Evolutionary conservation across 2,113 vertebrate genomes (phyloP), one percentile per base, ranked within the genome.

Genomic region (Mixornis gularis): DNA sequence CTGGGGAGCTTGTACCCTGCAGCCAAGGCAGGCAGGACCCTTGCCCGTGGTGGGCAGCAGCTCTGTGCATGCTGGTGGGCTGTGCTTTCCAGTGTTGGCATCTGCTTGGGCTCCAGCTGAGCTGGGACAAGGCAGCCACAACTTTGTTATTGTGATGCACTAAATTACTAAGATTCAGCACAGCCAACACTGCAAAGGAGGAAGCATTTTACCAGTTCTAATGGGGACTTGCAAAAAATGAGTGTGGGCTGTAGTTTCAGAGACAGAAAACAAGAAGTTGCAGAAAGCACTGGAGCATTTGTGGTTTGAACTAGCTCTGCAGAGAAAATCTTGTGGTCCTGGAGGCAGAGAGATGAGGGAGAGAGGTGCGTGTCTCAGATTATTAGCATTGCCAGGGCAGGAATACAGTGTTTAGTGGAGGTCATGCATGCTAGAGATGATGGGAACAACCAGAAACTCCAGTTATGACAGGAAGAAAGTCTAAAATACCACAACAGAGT

Each of bases 391-490:
- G 1, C 29, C 74, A 44, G 27, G 30, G 53, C 21, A 74, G 65
- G 40, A 89, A 55, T 38, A 38, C 17, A 76, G 51, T 21, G 6
- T 27, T 16, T 21, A 34, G 24, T 49, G 46, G 73, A 90, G n/a
- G 49, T 82, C 62, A 52, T 32, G 30, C 43, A 65, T 53, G 62
- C 49, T 46, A 65, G 38, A 38, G 49, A 49, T 6, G 3, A 32
- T n/a, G 17, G 32, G 59, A 95, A 82, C 46, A 65, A 44, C 20
- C 18, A 69, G 74, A 76, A 91, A 79, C 70, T 68, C 48, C 70
- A n/a, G 24, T 46, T 87, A 52, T n/a, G 10, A 62, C 40, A 59
- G 36, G 40, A 81, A 34, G 17, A 59, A 90, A 38, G 34, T 81
- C 32, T 55, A 91, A 89, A 85, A 79, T 76, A 44, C 44, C 46